Base-by-base conservation (phyloP, 2,113 vertebrate genomes). In the Calidris pygmaea region DNA sequence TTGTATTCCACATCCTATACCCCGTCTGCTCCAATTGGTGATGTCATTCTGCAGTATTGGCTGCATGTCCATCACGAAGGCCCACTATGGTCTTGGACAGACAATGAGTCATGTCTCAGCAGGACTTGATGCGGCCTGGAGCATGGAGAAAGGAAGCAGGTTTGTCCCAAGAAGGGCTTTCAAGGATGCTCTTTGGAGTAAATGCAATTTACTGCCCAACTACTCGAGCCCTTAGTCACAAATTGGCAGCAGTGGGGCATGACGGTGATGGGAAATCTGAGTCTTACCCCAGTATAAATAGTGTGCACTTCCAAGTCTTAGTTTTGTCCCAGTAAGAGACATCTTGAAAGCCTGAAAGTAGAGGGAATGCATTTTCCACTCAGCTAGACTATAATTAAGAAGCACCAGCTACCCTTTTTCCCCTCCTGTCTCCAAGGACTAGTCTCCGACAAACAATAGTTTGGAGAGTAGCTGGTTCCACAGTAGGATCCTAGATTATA, bases 21-120 rank as follows among this genome's bases (percentile, higher is more conserved):
- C 47, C 58, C 30, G 26, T 7, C 74, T 4, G 2, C 62, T 4
- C 47, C 1, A 2, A 30, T 16, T 5, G 0, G 52, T 76, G 89
- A 89, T 39, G 58, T 50, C 93, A 56, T 81, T 20, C 80, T 80
- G 68, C 56, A 59, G 50, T 6, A 4, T 7, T 80, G 80, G 65
- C 63, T 85, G 32, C n/a, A 8, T 4, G 32, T 55, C 58, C 63
- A 18, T 50, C 39, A 81, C 0, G 0, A 85, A 72, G 34, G 3
- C n/a, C 27, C 45, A 12, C 23, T 39, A 12, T 0, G 1, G 8
- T 26, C 68, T 30, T 20, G 43, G 39, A 48, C 34, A 39, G 63
- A 71, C 7, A 1, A 30, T 43, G 60, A 3, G 37, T 75, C 79
- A 55, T 37, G n/a, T 70, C 74, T 80, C 75, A 66, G 58, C 52